phyloP scores from a whole-genome alignment of 2,113 vertebrate genomes.

The Nansenia antarctica region DNA sequence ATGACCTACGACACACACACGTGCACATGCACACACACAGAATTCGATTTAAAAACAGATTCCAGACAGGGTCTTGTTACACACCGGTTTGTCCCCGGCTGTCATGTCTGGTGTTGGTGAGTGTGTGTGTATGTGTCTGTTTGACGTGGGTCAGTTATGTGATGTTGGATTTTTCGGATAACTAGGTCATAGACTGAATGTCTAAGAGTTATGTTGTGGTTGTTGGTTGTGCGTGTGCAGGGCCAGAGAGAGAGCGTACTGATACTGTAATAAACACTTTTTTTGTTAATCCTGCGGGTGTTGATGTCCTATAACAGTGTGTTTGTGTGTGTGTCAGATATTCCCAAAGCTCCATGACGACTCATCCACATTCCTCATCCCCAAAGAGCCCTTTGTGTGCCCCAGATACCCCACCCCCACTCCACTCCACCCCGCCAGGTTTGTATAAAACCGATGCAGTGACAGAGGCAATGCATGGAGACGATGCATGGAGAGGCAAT shows the following conservation, averaged over 20 bases:
- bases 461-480: conserved; percentile 38
- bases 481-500: neutral
- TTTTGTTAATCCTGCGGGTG: no score
- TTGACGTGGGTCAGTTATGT: no score
- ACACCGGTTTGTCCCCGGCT: no score
- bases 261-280: neutral
- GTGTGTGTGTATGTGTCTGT: no score
- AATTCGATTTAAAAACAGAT: neutral
- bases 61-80: no score
- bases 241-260: no score
- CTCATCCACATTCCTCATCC: conserved; percentile 58
- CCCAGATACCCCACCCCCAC: conserved; percentile 22
- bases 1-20: conserved; percentile 79
- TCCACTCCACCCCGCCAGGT: conserved; percentile 44
- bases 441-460: conserved; percentile 56
- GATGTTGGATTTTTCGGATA: no score
- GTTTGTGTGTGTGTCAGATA: conserved; percentile 16
- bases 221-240: no score
- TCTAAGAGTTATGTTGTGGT: no score
- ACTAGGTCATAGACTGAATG: no score
- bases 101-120: no score
- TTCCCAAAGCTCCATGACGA: conserved; percentile 54
- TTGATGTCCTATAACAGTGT: conserved; percentile 44
- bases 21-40: neutral
- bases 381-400: conserved; percentile 65